Evolutionary conservation across 2,888 invertebrate genomes (phyloP).

Genomic region (Margaritifera margaritifera): DNA sequence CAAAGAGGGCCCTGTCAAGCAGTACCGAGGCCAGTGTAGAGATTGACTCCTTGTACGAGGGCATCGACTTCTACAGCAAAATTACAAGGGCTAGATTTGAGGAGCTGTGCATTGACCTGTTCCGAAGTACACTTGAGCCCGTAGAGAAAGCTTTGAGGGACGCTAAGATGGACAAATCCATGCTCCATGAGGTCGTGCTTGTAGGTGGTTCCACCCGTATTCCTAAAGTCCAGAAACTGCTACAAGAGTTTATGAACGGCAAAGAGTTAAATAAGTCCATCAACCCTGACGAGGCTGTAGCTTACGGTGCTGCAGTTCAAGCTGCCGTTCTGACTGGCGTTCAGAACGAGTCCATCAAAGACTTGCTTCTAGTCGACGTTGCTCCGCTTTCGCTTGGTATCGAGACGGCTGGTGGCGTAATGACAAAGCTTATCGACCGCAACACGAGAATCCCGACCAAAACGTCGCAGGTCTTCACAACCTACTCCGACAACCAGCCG

Average conservation of each 20-base stretch:
- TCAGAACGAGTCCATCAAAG: conserved; percentile 81
- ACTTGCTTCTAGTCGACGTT: conserved; percentile 84
- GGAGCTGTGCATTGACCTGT: conserved; percentile 63
- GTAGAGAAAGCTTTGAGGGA: conserved; percentile 86
- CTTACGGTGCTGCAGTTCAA: conserved; percentile 76
- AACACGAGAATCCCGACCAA: conserved; percentile 70
- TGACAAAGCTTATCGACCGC: conserved; percentile 58
- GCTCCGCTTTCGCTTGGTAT: conserved; percentile 73
- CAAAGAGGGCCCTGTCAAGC: conserved; percentile 65
- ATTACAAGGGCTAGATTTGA: conserved; percentile 68
- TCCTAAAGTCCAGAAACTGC: conserved; percentile 66
- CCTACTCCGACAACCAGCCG: conserved; percentile 89
- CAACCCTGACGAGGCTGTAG: conserved; percentile 98
- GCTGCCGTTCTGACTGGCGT: conserved; percentile 82
- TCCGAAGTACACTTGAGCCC: conserved; percentile 81
- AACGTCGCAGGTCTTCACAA: conserved; percentile 80
- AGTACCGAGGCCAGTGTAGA: conserved; percentile 62
- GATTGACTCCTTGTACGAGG: conserved; percentile 65
- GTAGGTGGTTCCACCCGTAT: conserved; percentile 79
- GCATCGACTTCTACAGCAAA: conserved; percentile 72
- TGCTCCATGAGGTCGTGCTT: conserved; percentile 85
- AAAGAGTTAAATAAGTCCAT: conserved; percentile 73
- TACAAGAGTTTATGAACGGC: conserved; percentile 64
- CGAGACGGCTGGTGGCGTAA: conserved; percentile 76
- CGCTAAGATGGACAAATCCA: conserved; percentile 84